Percentiles rank a stretch among this genome's conserved stretches.
Conservation (phyloP, 2,113 vertebrate genomes). For the Puntigrus tetrazona region DNA sequence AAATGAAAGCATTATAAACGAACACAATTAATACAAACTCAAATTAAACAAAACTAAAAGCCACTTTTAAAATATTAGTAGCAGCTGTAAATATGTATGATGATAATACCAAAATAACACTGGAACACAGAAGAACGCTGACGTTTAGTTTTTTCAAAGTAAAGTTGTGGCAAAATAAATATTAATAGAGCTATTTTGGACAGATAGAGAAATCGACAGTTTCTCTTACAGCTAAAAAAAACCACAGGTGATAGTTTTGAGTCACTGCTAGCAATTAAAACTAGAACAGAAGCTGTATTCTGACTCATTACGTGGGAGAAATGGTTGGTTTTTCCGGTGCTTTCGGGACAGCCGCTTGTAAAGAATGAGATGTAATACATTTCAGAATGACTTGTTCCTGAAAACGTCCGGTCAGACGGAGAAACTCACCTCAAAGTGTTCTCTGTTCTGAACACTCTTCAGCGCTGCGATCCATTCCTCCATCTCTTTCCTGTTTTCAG, state of each 20-base stretch:
- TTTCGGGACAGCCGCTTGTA: not conserved
- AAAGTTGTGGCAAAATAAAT: not conserved
- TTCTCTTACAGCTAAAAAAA: not conserved
- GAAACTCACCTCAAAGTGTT: conserved; percentile 88
- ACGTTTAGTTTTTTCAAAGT: not conserved
- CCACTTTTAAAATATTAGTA: too few relatives aligned
- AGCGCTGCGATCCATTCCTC: conserved; percentile 97
- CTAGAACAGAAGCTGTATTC: not conserved
- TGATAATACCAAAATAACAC: not conserved
- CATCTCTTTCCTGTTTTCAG: conserved; percentile 98
- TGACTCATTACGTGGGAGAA: not conserved
- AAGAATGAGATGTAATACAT: not conserved
- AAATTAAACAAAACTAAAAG: too few relatives aligned
- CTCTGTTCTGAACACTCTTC: conserved; percentile 88
- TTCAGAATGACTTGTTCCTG: not conserved
- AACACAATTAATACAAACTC: too few relatives aligned
- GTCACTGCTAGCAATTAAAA: not conserved
- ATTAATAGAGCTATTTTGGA: too few relatives aligned
- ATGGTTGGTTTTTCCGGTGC: not conserved
- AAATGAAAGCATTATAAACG: too few relatives aligned
- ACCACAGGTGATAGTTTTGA: not conserved
- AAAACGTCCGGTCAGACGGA: not conserved
- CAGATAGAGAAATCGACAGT: not conserved
- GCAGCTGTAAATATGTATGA: not conserved
- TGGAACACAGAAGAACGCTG: not conserved